These are phyloP conservation scores for Schrankia costaestrigalis DNA, from an alignment of 2,888 invertebrate genomes.

Conservation along the genomic window DNA sequence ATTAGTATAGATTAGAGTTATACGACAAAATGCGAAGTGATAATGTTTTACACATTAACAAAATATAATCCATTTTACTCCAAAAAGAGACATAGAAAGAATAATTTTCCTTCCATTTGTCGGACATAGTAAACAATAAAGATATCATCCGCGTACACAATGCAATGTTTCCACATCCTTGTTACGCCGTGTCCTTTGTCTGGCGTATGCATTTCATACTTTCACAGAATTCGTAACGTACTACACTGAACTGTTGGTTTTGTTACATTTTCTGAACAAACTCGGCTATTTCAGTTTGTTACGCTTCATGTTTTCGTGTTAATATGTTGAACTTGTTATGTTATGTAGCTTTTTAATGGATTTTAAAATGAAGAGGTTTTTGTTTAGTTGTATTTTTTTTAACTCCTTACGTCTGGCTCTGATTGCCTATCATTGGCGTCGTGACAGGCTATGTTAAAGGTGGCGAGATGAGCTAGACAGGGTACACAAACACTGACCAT, in stretches of 20 bases:
- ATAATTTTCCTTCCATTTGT: slow-evolving; percentile 10
- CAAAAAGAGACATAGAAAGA: slow-evolving; percentile 1
- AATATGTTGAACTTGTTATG: slow-evolving; percentile 17
- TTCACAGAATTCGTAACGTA: slow-evolving; percentile 28
- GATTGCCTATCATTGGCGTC: too few relatives aligned
- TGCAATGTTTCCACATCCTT: slow-evolving; percentile 34
- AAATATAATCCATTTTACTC: not conserved
- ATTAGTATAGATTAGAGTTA: too few relatives aligned
- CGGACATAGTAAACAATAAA: slow-evolving; percentile 22
- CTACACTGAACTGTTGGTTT: slow-evolving; percentile 21
- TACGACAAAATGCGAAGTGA: too few relatives aligned
- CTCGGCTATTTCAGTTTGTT: slow-evolving; percentile 20
- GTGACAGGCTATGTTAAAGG: too few relatives aligned
- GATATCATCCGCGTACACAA: slow-evolving; percentile 23
- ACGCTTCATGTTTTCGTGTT: slow-evolving; percentile 11
- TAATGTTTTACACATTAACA: too few relatives aligned
- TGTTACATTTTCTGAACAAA: slow-evolving; percentile 16
- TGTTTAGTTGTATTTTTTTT: too few relatives aligned
- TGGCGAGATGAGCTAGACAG: too few relatives aligned
- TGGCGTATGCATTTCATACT: slow-evolving; percentile 28
- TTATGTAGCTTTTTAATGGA: not conserved
- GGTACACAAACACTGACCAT: too few relatives aligned
- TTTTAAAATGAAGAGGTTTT: too few relatives aligned
- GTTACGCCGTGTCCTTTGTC: slow-evolving; percentile 29
- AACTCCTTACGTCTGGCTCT: too few relatives aligned